Conservation (phyloP, 2,113 vertebrate species). For the Rattus norvegicus region DNA sequence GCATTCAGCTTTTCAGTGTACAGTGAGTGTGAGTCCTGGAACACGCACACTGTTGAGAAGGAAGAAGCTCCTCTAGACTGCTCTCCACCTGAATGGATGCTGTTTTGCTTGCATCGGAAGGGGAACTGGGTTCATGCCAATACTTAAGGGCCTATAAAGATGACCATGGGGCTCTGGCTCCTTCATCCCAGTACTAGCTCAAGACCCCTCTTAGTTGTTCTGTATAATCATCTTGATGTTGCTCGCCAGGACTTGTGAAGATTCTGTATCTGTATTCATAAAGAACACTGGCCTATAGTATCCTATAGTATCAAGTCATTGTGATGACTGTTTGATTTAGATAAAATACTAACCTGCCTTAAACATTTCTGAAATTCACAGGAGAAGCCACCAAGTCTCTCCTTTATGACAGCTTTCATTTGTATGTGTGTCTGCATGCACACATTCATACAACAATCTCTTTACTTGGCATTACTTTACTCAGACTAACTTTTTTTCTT, state of each 20-base stretch:
- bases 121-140: not conserved
- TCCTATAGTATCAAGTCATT: not conserved
- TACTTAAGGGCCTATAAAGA: not conserved
- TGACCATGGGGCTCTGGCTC: not conserved
- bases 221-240: not conserved
- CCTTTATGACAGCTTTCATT: no score
- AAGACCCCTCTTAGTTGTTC: not conserved
- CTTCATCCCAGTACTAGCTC: not conserved
- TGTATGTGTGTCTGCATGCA: not conserved
- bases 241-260: not conserved
- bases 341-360: not conserved
- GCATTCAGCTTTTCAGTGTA: not conserved
- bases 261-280: not conserved
- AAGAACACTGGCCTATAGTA: not conserved
- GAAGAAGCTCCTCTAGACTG: not conserved
- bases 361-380: not conserved
- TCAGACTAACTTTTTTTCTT: not conserved
- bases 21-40: not conserved
- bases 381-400: not conserved
- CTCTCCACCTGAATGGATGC: not conserved
- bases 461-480: not conserved
- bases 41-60: not conserved
- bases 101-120: not conserved
- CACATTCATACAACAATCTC: not conserved
- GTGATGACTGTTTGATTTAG: not conserved